Evolutionary conservation across 2,888 invertebrate genomes (phyloP).

Genomic region (Andrena chrysosceles): DNA sequence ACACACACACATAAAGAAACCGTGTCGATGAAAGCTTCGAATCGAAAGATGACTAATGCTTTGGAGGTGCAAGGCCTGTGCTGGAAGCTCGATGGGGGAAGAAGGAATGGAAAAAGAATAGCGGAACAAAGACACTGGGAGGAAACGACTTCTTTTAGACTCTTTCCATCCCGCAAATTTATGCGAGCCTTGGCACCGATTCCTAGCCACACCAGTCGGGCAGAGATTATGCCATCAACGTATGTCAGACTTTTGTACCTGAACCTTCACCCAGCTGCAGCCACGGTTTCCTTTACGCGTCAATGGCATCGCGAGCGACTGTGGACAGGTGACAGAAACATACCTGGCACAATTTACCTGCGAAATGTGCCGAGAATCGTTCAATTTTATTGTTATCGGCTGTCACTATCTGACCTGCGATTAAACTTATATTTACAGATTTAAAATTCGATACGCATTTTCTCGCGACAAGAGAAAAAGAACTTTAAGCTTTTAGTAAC

Average conservation of each 20-base stretch:
- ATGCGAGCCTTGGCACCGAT: constrained; percentile 81
- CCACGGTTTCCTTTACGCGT: constrained; percentile 4
- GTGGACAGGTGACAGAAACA: too few species aligned
- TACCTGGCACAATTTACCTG: too few species aligned
- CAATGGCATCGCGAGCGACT: not conserved
- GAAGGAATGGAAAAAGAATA: constrained; percentile 29
- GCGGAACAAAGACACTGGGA: constrained; percentile 25
- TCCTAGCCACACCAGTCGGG: constrained; percentile 56
- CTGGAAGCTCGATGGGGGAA: constrained; percentile 45
- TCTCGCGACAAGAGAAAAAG: too few species aligned
- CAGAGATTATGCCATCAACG: constrained; percentile 77
- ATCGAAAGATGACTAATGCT: constrained; percentile 50
- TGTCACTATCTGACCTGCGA: too few species aligned
- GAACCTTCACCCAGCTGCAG: constrained; percentile 31
- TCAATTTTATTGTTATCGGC: too few species aligned
- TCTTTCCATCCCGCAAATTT: constrained; percentile 72
- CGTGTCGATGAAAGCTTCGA: constrained; percentile 9
- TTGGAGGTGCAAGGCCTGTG: constrained; percentile 16
- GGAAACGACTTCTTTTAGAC: constrained; percentile 55
- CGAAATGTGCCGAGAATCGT: too few species aligned
- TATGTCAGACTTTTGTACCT: constrained; percentile 50
- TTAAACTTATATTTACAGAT: too few species aligned
- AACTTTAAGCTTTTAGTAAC: too few species aligned
- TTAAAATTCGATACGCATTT: too few species aligned
- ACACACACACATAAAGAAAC: too few species aligned